Evolutionary conservation across 2,113 vertebrate species (phyloP), one percentile per base, ranked within the genome.

Genomic region (Chloropsis hardwickii): DNA sequence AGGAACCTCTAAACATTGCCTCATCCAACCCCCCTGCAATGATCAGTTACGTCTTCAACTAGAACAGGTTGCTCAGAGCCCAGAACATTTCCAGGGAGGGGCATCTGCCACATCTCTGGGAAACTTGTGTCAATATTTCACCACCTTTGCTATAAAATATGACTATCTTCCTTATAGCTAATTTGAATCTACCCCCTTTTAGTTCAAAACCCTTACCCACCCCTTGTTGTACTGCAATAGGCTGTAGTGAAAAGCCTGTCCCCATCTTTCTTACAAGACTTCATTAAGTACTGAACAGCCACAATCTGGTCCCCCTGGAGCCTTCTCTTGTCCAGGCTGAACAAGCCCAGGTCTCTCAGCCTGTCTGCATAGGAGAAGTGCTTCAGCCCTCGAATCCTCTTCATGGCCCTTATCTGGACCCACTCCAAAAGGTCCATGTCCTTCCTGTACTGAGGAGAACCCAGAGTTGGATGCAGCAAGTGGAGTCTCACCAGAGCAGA

Each of bases 1-100:
- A 54, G 13, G 20, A 71, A 40, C 6, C 2, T 70, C 53, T 53
- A 12, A 51, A 77, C 4, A 0, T 31, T 4, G 12, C 12, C 48
- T 39, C 0, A 1, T 54, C 50, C 48, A 66, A 45, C 1, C 2
- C 4, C 12, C 4, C 39, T 65, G 21, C 21, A 10, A 3, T 19
- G 1, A 48, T 31, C 16, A 61, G 18, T 17, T 14, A 47, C 6
- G 22, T 42, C 40, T 54, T 44, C 56, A 39, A 39, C 5, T 2
- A 33, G 2, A 56, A 9, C 11, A 74, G 1, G 23, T 8, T 78
- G 25, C 48, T 85, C 44, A 81, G 12, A 84, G 16, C 7, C 22
- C 28, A 0, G 17, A 37, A n/a, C 10, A 9, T 56, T 88, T 35
- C 44, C 47, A 86, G 17, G 2, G 8, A 28, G 48, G 18, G 3